Percentiles rank a stretch among this genome's conserved stretches.
Conservation (phyloP, 2,113 vertebrate genomes). For the Hemiprocne comata region DNA sequence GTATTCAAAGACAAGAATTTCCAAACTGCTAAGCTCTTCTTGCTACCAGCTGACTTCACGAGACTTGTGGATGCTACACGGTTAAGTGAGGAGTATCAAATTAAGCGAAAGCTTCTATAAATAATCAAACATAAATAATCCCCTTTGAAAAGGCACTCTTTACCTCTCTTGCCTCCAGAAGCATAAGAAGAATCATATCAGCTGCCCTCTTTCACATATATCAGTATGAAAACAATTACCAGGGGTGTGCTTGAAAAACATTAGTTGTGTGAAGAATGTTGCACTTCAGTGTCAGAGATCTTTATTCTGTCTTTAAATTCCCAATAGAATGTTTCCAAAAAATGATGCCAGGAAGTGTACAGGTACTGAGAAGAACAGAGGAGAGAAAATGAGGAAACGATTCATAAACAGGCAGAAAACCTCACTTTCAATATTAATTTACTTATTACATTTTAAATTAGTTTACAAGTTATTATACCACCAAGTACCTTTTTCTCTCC, state of each 20-base stretch:
- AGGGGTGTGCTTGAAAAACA: background rate
- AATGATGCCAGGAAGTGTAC: background rate
- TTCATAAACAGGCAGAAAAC: background rate
- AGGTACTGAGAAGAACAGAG: background rate
- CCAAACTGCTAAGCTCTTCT: background rate
- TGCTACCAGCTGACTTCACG: background rate
- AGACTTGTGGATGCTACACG: background rate
- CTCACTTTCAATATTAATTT: background rate
- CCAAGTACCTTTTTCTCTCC: background rate
- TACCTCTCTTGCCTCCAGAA: background rate
- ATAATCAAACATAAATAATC: background rate
- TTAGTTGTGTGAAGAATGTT: background rate
- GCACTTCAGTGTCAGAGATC: background rate
- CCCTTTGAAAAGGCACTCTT: background rate
- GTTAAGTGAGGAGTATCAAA: background rate
- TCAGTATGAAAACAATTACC: background rate
- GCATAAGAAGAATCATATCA: background rate
- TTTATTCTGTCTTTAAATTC: background rate
- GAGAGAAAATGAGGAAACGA: background rate
- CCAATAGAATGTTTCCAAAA: background rate
- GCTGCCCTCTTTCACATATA: background rate
- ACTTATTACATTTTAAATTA: background rate
- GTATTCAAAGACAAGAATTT: background rate
- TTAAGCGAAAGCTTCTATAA: background rate
- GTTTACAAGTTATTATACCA: background rate